These are phyloP conservation scores for Torymus tubicola DNA, from an alignment of 2,888 invertebrate genomes.

Conservation along the genomic window DNA sequence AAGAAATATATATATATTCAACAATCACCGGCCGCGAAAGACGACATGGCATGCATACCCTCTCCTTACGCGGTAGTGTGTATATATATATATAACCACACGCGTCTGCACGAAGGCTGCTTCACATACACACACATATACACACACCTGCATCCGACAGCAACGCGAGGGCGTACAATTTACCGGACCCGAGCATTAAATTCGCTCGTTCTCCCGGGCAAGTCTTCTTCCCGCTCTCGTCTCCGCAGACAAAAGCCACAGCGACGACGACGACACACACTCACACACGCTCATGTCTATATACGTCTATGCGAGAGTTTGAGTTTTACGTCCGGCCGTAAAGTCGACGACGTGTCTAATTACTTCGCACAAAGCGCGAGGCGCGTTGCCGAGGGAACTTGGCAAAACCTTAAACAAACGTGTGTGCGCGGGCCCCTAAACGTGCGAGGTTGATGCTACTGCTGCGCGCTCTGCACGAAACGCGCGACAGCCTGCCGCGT, in stretches of 20 bases:
- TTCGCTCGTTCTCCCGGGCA: background rate
- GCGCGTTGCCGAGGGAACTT: conserved; percentile 44
- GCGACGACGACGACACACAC: background rate
- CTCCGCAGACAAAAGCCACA: background rate
- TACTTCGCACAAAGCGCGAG: conserved; percentile 61
- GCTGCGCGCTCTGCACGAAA: background rate
- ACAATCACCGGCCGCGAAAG: background rate
- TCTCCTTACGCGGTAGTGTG: too few species aligned
- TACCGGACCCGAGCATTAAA: background rate
- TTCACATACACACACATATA: background rate
- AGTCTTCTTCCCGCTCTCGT: background rate
- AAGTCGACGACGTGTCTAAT: conserved; percentile 69
- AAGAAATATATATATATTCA: background rate
- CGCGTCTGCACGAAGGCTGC: background rate
- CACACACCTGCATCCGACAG: too few species aligned
- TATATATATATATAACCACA: background rate
- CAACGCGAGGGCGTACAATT: background rate
- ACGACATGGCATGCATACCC: background rate
- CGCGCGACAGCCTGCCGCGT: background rate
- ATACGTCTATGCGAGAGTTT: conserved; percentile 47
- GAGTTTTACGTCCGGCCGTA: conserved; percentile 65
- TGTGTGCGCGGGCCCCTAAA: conserved; percentile 13
- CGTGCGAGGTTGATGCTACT: too few species aligned
- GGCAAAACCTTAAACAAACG: conserved; percentile 45
- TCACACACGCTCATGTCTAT: background rate